Evolutionary conservation across 2,888 invertebrate species (phyloP).

Genomic region (Zootermopsis nevadensis): DNA sequence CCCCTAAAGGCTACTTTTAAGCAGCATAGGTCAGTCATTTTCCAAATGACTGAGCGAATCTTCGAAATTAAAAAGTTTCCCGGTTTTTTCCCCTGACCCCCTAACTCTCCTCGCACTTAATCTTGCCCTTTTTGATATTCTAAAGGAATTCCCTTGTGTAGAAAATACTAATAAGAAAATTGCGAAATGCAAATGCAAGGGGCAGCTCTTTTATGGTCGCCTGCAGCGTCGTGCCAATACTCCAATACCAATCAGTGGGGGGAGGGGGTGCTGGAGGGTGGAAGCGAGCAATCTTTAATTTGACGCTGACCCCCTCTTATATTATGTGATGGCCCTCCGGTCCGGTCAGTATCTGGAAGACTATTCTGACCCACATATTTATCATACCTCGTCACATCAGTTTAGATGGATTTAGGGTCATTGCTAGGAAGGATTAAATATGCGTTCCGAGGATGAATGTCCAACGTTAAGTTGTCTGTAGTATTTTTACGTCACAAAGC

Average conservation of each 20-base stretch:
- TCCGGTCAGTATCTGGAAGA: no score
- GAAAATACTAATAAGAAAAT: conserved; percentile 48
- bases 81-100: conserved; percentile 25
- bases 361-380: no score
- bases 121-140: conserved; percentile 46
- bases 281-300: conserved; percentile 34
- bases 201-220: conserved; percentile 33
- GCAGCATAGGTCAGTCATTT: conserved; percentile 47
- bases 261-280: conserved; percentile 58
- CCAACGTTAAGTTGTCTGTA: no score
- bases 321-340: neutral
- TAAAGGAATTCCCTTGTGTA: conserved; percentile 49
- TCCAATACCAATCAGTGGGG: conserved; percentile 43
- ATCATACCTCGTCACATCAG: no score
- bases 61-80: conserved; percentile 52
- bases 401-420: no score
- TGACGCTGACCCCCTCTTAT: conserved; percentile 20
- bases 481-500: no score
- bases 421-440: no score
- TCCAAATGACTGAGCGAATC: conserved; percentile 53
- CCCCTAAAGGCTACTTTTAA: conserved; percentile 48
- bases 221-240: conserved; percentile 40
- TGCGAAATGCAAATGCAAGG: conserved; percentile 38
- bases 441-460: no score
- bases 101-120: conserved; percentile 11